Percentiles rank a stretch among this genome's conserved stretches.
phyloP scores from a whole-genome alignment of 2,888 invertebrate genomes.

The Chrysotoxum bicinctum region DNA sequence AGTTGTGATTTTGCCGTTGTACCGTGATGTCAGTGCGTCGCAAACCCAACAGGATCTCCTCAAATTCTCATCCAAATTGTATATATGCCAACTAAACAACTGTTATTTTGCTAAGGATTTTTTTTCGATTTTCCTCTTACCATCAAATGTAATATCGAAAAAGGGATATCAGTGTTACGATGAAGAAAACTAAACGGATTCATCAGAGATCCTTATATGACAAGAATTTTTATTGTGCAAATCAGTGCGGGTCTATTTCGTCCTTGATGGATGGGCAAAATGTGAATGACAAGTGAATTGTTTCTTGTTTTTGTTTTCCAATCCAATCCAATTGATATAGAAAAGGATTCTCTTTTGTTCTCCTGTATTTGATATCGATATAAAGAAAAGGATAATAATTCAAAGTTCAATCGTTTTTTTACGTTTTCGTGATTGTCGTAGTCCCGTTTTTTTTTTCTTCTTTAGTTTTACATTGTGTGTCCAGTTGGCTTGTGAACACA shows the following conservation, averaged over 20 bases:
- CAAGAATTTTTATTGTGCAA: slow-evolving; percentile 29
- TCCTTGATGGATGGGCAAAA: slow-evolving; percentile 54
- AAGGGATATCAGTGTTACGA: slow-evolving; percentile 64
- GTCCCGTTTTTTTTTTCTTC: not conserved
- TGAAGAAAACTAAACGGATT: slow-evolving; percentile 19
- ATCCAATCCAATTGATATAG: not conserved
- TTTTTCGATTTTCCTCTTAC: slow-evolving; percentile 45
- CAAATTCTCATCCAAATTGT: not conserved
- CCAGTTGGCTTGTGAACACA: slow-evolving; percentile 69
- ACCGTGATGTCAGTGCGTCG: slow-evolving; percentile 69
- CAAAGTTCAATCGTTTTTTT: slow-evolving; percentile 16
- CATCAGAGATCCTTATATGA: slow-evolving; percentile 38
- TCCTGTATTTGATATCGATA: slow-evolving; percentile 7
- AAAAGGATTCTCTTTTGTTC: slow-evolving; percentile 14
- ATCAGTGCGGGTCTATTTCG: slow-evolving; percentile 39
- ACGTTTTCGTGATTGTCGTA: slow-evolving; percentile 34
- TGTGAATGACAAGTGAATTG: slow-evolving; percentile 65
- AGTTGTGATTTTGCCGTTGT: slow-evolving; percentile 72
- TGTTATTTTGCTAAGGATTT: slow-evolving; percentile 4
- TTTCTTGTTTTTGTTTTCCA: slow-evolving; percentile 14
- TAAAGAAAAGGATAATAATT: slow-evolving; percentile 41
- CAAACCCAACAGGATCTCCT: slow-evolving; percentile 35
- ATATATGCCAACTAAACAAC: not conserved
- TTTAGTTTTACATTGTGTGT: slow-evolving; percentile 39
- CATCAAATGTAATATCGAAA: slow-evolving; percentile 5